A percentile compares a stretch with the other conserved stretches of the same genome.
phyloP scores from a whole-genome alignment of 2,113 vertebrate genomes.

The Apeltes quadracus region DNA sequence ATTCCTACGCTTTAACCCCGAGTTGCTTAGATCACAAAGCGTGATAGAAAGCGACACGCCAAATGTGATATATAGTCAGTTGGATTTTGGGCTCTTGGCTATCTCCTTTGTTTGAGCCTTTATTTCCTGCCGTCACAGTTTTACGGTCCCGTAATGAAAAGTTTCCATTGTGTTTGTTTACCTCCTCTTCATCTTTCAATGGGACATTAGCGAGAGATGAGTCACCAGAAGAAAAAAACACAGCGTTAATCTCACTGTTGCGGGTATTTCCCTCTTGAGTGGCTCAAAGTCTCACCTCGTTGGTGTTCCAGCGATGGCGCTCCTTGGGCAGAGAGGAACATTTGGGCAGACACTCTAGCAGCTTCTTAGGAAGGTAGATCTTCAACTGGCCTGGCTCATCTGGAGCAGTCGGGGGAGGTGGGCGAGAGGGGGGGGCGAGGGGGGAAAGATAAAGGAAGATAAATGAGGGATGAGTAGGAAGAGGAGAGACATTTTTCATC shows the following conservation, averaged over 20 bases:
- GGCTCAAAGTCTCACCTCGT: conserved; percentile 87
- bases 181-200: conserved; percentile 62
- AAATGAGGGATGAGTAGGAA: conserved; percentile 47
- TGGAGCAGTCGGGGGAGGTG: conserved; percentile 71
- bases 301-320: conserved; percentile 99
- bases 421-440: background rate
- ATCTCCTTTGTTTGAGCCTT: conserved; percentile 39
- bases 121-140: conserved; percentile 54
- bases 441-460: conserved; percentile 48
- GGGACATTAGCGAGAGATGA: conserved; percentile 68
- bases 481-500: conserved; percentile 52
- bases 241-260: conserved; percentile 51
- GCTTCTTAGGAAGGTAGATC: conserved; percentile 99
- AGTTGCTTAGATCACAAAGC: conserved; percentile 53
- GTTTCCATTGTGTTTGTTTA: conserved; percentile 66
- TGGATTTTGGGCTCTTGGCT: conserved; percentile 30
- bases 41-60: conserved; percentile 37
- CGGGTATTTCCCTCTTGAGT: conserved; percentile 54
- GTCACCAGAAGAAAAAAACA: conserved; percentile 48
- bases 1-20: conserved; percentile 26
- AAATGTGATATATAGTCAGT: conserved; percentile 42
- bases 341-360: conserved; percentile 99
- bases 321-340: conserved; percentile 99
- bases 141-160: conserved; percentile 62
- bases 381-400: conserved; percentile 99